Percentiles rank a stretch among this genome's conserved stretches.
Evolutionary conservation across 2,113 vertebrate species (phyloP).

Genomic region (Leucosticte australis): DNA sequence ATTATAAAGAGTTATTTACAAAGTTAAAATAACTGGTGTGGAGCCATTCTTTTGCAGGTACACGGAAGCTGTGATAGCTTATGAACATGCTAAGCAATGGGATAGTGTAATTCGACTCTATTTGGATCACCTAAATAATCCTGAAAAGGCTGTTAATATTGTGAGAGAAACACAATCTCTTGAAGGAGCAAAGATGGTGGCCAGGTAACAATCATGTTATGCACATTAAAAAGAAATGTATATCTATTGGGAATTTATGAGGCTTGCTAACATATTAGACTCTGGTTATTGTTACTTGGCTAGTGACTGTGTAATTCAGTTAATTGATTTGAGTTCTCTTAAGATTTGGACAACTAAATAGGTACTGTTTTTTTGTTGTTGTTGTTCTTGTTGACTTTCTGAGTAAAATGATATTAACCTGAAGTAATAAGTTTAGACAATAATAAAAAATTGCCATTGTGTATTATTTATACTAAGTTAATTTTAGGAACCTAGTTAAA

Average conservation of each 20-base stretch:
- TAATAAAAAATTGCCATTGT: not conserved
- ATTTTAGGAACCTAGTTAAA: not conserved
- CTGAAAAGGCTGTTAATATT: conserved; percentile 89
- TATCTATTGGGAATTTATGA: not conserved
- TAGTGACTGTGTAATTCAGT: not conserved
- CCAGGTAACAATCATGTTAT: conserved; percentile 78
- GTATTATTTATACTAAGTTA: not conserved
- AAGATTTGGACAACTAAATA: not conserved
- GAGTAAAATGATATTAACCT: not conserved
- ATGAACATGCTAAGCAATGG: conserved; percentile 93
- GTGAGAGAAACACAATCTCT: conserved; percentile 93
- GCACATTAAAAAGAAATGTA: not conserved
- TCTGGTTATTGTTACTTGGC: not conserved
- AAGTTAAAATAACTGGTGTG: not conserved
- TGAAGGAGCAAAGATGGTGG: conserved; percentile 97
- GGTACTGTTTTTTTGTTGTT: not conserved
- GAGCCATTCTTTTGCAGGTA: conserved; percentile 73
- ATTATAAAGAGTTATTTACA: not conserved
- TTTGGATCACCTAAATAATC: conserved; percentile 92
- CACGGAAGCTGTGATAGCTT: conserved; percentile 87
- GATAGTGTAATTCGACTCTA: conserved; percentile 89
- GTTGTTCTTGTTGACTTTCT: not conserved
- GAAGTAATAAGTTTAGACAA: not conserved
- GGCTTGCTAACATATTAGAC: not conserved
- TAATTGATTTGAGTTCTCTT: not conserved